Conservation (phyloP, 2,888 invertebrate species). For the Gymnocheta viridis region DNA sequence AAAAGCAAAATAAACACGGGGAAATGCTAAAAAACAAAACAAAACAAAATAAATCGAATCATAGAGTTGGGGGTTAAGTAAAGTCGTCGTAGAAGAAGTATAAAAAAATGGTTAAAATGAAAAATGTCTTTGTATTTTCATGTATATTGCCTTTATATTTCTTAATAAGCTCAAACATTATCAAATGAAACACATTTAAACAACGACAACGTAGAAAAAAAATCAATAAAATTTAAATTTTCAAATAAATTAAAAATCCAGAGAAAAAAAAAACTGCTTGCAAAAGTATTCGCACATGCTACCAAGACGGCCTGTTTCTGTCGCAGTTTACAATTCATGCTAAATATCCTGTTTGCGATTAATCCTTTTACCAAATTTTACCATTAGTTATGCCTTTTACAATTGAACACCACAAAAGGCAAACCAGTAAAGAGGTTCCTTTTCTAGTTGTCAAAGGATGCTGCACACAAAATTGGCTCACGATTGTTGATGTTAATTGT, state of each 20-base stretch:
- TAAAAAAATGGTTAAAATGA: slow-evolving; percentile 58
- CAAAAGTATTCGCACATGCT: slow-evolving; percentile 14
- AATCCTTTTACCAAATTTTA: slow-evolving; percentile 18
- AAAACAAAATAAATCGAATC: background rate
- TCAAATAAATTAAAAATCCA: slow-evolving; percentile 22
- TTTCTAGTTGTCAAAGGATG: slow-evolving; percentile 24
- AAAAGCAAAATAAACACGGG: slow-evolving; percentile 37
- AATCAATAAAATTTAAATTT: slow-evolving; percentile 63
- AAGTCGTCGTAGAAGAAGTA: slow-evolving; percentile 28
- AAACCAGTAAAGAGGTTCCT: background rate
- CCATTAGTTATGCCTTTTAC: slow-evolving; percentile 48
- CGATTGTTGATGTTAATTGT: slow-evolving; percentile 16
- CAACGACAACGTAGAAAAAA: slow-evolving; percentile 24
- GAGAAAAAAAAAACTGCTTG: background rate
- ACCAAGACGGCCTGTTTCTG: background rate
- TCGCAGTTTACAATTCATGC: slow-evolving; percentile 15
- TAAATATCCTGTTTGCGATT: slow-evolving; percentile 13
- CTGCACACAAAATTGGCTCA: background rate
- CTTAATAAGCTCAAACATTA: slow-evolving; percentile 67
- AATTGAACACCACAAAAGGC: slow-evolving; percentile 26
- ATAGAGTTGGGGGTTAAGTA: background rate
- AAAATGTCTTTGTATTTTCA: slow-evolving; percentile 61
- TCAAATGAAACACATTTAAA: slow-evolving; percentile 10
- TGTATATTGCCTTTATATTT: slow-evolving; percentile 61
- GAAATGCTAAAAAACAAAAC: slow-evolving; percentile 24